A percentile compares a stretch with the other conserved stretches of the same genome.
phyloP scores from a whole-genome alignment of 1,140 invertebrate genomes.

The Apocrypta bakeri region DNA sequence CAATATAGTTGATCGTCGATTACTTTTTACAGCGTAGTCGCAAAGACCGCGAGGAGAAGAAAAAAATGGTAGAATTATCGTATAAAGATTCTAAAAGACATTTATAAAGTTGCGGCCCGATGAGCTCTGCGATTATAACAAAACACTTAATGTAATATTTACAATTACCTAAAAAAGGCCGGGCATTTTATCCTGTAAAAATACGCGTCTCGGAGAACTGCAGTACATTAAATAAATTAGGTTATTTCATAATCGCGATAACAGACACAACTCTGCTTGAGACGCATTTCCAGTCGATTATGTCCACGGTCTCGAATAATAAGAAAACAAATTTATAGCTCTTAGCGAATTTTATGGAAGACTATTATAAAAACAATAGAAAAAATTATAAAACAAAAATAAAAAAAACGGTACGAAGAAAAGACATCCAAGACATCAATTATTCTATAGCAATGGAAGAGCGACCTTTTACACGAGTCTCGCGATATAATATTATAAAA shows the following conservation, averaged over 20 bases:
- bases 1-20: conserved; percentile 20
- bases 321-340: conserved; percentile 25
- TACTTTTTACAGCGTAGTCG: conserved; percentile 10
- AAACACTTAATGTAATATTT: neutral
- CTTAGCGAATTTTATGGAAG: conserved; percentile 41
- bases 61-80: neutral
- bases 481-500: neutral
- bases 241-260: conserved; percentile 31
- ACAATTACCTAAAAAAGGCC: neutral
- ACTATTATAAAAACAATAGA: neutral
- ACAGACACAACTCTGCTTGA: neutral
- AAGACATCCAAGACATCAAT: too few species aligned
- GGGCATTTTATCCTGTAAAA: conserved; percentile 10
- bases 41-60: neutral
- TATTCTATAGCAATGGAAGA: neutral
- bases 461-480: neutral
- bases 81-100: neutral
- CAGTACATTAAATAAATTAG: conserved; percentile 35
- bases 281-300: conserved; percentile 23
- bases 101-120: neutral
- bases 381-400: neutral
- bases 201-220: conserved; percentile 19
- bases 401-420: too few species aligned
- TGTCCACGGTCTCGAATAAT: conserved; percentile 30
- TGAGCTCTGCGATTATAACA: neutral